Base-by-base conservation (phyloP, 2,888 invertebrate species). In the Lasioglossum calceatum region DNA sequence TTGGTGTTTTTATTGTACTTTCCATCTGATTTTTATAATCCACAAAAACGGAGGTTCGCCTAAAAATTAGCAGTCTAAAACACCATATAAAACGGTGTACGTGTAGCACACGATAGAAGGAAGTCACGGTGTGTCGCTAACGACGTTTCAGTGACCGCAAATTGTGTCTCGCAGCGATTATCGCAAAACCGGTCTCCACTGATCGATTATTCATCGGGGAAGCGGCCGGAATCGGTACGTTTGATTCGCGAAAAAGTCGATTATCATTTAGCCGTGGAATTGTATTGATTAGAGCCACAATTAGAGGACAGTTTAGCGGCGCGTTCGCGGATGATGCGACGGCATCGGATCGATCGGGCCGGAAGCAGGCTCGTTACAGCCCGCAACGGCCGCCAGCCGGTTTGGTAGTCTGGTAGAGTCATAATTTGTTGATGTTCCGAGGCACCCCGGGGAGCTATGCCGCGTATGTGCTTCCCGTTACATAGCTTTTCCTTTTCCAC, bases 321-420 rank as follows among this genome's bases (percentile, higher is more conserved):
- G 58, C 78, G 67, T 19, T 71, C 75, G 71, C 39, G 32, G 70
- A 72, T 67, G 19, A 10, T 8, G 14, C 50, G 70, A 42, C 70
- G 36, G 58, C 64, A 5, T 44, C 81, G 73, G 39, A 88, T 89
- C 86, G 79, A 88, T 79, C 88, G 50, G 58, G 75, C 84, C 89
- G 89, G 88, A 90, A 88, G 84, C 81, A 10, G 32, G 42, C 79
- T 81, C 81, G 82, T 85, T 83, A 82, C 73, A 81, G 82, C 42
- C 44, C 14, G 75, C 36, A 78, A 78, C 67, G 32, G 76, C 64
- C 76, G 64, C 54, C 54, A 54, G 23, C 23, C 61, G 76, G 78
- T 64, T 78, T 47, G 78, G 44, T 36, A 36, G 67, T 36, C 36
- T 36, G 67, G 67, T 0, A 19, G 54, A 72, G 76, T 74, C 77